Percentiles rank a stretch among this genome's conserved stretches.
Conservation (phyloP, 2,888 invertebrate species). For the Ferrisia virgata region DNA sequence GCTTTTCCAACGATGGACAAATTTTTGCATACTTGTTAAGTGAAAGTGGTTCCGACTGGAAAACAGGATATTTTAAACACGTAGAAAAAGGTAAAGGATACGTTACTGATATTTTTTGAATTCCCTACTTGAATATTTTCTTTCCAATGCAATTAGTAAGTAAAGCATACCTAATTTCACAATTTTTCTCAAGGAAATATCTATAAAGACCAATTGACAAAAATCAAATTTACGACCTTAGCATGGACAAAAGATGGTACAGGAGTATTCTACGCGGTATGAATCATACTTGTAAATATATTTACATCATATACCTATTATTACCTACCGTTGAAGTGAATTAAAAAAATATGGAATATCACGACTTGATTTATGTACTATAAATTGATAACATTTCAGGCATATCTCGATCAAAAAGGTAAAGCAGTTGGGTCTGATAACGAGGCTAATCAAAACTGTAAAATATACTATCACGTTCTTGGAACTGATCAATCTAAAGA, state of each 20-base stretch:
- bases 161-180: not conserved
- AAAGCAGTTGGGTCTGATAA: conserved; percentile 64
- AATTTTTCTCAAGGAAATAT: not conserved
- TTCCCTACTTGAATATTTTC: not conserved
- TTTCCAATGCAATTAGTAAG: not conserved
- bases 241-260: too few species aligned
- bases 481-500: not conserved
- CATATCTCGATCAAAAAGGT: conserved; percentile 74
- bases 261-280: too few species aligned
- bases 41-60: conserved; percentile 94
- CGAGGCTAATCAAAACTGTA: conserved; percentile 68
- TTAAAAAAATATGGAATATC: too few species aligned
- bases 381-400: conserved; percentile 49
- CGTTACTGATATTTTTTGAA: too few species aligned
- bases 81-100: conserved; percentile 72
- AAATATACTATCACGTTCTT: conserved; percentile 82
- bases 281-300: too few species aligned
- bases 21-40: conserved; percentile 89
- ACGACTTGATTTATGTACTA: too few species aligned
- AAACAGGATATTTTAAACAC: conserved; percentile 78
- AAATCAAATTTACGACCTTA: too few species aligned
- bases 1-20: conserved; percentile 86
- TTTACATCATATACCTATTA: too few species aligned
- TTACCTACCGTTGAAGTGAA: too few species aligned
- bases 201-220: too few species aligned